Conservation (phyloP, 2,888 invertebrate genomes). For the Cyaniris semiargus region DNA sequence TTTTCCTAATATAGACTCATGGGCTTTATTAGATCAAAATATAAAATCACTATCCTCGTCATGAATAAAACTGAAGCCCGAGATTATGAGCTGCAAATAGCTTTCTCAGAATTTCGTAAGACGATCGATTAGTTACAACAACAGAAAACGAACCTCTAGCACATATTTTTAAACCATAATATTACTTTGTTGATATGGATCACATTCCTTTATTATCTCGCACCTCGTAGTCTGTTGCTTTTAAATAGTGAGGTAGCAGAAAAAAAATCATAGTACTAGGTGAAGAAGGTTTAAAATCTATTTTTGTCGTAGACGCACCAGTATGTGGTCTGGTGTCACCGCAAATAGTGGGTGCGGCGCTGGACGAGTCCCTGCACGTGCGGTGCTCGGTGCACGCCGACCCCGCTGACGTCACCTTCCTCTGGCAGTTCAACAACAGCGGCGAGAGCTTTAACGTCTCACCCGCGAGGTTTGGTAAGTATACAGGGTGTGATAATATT, state of each 20-base stretch:
- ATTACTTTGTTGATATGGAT: not conserved
- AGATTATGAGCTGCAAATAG: not conserved
- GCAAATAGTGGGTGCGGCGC: slow-evolving; percentile 90
- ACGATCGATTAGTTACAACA: not conserved
- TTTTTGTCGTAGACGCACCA: slow-evolving; percentile 82
- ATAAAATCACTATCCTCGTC: not conserved
- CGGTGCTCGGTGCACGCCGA: slow-evolving; percentile 93
- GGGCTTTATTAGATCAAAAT: too few relatives aligned
- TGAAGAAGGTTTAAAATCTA: not conserved
- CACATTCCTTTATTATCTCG: too few relatives aligned
- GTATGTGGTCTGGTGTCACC: slow-evolving; percentile 87
- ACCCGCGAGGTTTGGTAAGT: slow-evolving; percentile 80
- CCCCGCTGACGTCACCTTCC: slow-evolving; percentile 90
- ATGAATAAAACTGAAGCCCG: not conserved
- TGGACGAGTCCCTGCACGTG: slow-evolving; percentile 90
- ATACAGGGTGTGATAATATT: too few relatives aligned
- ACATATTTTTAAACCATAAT: not conserved
- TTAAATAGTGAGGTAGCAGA: too few relatives aligned
- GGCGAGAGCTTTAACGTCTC: slow-evolving; percentile 92
- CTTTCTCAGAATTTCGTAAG: not conserved
- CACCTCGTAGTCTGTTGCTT: too few relatives aligned
- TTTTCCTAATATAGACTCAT: not conserved
- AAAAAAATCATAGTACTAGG: too few relatives aligned
- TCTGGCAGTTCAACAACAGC: slow-evolving; percentile 95
- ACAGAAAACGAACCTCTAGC: not conserved